Base-by-base conservation (phyloP, 2,888 invertebrate genomes). In the Eudemis profundana region DNA sequence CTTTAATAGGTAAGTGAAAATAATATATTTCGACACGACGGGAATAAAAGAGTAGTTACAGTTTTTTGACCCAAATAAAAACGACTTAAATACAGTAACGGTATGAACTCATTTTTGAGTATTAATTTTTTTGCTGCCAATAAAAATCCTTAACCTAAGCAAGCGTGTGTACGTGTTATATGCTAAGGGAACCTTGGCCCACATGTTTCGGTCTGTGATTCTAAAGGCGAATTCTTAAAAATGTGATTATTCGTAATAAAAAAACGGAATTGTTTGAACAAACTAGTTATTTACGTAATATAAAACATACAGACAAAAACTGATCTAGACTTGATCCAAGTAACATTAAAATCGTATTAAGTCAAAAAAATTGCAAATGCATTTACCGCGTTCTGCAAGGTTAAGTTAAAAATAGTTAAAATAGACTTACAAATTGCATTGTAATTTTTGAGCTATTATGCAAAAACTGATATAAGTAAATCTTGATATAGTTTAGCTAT, bases 191-290 rank as follows among this genome's bases (percentile, higher is more conserved):
- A 72, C 85, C 84, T 84, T 84, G 85, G 82, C 84, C 83, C 68
- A 77, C 73, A 79, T 83, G 83, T 81, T 74, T 78, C 81, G 82
- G 77, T 78, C 71, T 66, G 74, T 80, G 81, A 77, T 79, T 81
- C 76, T 74, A 79, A 81, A 82, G 79, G 78, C 74, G 76, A 81
- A 77, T 77, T 77, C 44, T 53, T 60, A 71, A 75, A 76, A 78
- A 78, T 79, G 76, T 74, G 74, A 79, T 76, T 76, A 74, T 71
- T 68, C 73, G 75, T 78, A 77, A 78, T 70, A 73, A 67, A 61
- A 60, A 68, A 8, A 50, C 36, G 3, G 29, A 33, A 33, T 33
- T 33, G 38, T 29, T 50, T 29, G 61, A 15, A 33, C 12, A 40
- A 21, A 44, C 42, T 42, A 36, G 56, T 50, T 33, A 15, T 12